Evolutionary conservation across 2,113 vertebrate species (phyloP), one percentile per base, ranked within the genome.

Genomic region (Malaclemys terrapin): DNA sequence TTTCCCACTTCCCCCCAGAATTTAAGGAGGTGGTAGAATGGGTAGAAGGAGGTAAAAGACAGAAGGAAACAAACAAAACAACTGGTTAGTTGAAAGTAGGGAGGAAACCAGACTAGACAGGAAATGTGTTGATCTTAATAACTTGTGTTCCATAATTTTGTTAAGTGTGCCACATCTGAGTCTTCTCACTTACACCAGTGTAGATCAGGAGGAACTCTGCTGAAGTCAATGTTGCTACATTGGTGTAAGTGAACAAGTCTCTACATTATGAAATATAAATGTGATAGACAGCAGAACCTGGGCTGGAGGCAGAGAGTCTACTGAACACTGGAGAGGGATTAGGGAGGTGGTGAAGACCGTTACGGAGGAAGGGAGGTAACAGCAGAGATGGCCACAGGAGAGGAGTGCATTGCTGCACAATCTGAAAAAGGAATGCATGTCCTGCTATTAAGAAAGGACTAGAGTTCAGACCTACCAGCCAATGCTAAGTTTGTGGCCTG

Each of bases 371-470:
- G 76, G 56, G 50, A 69, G 35, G 16, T n/a, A 69, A n/a, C 35
- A 69, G 35, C 35, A 35, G 35, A n/a, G 62, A n/a, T 19, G 7
- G 62, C 62, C 16, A 19, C 17, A 17, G 20, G 52, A 90, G 89
- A 50, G 0, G 8, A 0, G 38, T 10, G 50, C 27, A 4, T 54
- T 75, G 59, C 52, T 56, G 24, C 38, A 2, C 0, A 0, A 0
- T 35, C 69, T 53, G 12, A 42, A 80, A 38, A 29, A 78, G 16
- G 69, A 79, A 47, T 27, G 35, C 13, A 45, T 12, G 16, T 35
- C 38, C 56, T 88, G 45, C 4, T 0, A 49, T 50, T 20, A 35
- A 85, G 56, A 79, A 85, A 31, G 35, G 29, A 16, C 50, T 80
- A 45, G 75, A 42, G 9, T 6, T 2, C 49, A 42, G 20, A 5